Evolutionary conservation across 2,113 vertebrate genomes (phyloP), one percentile per base, ranked within the genome.

Genomic region (Vombatus ursinus): DNA sequence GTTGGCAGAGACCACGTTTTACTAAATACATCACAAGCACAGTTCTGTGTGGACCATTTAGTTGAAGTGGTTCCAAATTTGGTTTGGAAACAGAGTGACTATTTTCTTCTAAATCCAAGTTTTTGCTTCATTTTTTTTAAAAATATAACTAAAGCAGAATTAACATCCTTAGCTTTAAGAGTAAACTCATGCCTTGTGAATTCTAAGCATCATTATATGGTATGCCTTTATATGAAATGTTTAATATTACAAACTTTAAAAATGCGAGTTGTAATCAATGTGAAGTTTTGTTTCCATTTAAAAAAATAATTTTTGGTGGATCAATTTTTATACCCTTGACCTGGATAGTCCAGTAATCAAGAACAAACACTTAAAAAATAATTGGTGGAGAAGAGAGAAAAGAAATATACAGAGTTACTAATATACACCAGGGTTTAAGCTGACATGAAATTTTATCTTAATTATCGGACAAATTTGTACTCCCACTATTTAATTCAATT

Each of bases 401-500:
- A 98, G 98, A 98, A 98, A 98, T 98, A 98, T 96, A 98, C 98
- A 98, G 98, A 98, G 98, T 98, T 99, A 99, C 99, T 98, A 98
- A 99, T 99, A 98, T 99, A 98, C 98, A 98, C 98, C 97, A 98
- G 98, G 98, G 98, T 97, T 98, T 99, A 98, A 98, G 97, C 98
- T 99, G 99, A 99, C 99, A 99, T 97, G 98, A 98, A 98, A 99
- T 99, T 99, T 99, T 99, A 99, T 99, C 99, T 99, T 99, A 99
- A 99, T 99, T 99, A 99, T 99, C 97, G 25, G 98, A 98, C 98
- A 99, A 99, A 99, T 99, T 99, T 99, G 98, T 99, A 99, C 99
- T 99, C 99, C 99, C 99, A 99, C 98, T 99, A 99, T 99, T 99
- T 99, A 99, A 99, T 99, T 99, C 99, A 99, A 99, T 99, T 99